A percentile compares a stretch with the other conserved stretches of the same genome.
Conservation (phyloP, 2,888 invertebrate species). For the Cephonodes hylas region DNA sequence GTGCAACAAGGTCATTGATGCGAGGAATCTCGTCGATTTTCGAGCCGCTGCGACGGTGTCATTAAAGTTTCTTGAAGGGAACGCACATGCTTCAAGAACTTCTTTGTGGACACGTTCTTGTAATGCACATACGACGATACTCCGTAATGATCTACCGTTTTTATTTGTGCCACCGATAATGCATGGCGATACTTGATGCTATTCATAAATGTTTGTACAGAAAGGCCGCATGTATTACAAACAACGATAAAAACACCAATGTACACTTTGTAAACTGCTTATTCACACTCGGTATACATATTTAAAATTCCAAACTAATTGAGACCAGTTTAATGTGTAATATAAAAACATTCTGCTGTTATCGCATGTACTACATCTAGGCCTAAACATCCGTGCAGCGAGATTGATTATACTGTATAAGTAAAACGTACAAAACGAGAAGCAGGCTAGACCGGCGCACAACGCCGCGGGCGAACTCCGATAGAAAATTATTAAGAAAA, state of each 20-base stretch:
- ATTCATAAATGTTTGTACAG: no score
- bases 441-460: constrained; percentile 51
- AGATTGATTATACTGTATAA: constrained; percentile 73
- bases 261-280: background rate
- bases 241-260: background rate
- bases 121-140: background rate
- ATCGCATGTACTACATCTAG: constrained; percentile 31
- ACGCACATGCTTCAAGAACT: background rate
- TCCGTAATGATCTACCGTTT: background rate
- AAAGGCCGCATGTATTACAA: no score
- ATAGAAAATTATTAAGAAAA: constrained; percentile 81
- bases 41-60: background rate
- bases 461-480: constrained; percentile 61
- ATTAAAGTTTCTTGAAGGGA: background rate
- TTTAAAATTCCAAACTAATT: background rate
- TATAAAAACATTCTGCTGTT: constrained; percentile 13
- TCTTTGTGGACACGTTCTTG: background rate
- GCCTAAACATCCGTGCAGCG: constrained; percentile 48
- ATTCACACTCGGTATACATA: background rate
- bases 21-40: background rate
- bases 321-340: background rate
- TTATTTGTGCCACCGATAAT: no score
- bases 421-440: constrained; percentile 70
- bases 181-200: no score
- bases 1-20: constrained; percentile 5